phyloP scores from a whole-genome alignment of 2,888 invertebrate species.

The Hirudinaria manillensis region DNA sequence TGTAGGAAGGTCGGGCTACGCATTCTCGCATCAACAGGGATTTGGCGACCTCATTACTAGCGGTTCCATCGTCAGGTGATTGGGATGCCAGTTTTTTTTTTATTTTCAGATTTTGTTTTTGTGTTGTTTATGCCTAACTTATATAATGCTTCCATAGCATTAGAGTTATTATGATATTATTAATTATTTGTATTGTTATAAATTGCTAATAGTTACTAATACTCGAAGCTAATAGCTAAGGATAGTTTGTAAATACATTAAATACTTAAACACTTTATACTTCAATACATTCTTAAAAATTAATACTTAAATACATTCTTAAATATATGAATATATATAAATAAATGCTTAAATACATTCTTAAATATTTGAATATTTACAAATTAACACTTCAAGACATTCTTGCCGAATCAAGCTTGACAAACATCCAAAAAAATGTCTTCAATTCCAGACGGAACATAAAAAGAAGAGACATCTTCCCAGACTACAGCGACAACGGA shows the following conservation, averaged over 20 bases:
- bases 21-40: slow-evolving; percentile 93
- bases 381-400: no score
- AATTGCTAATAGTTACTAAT: background rate
- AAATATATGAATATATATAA: no score
- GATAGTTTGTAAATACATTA: no score
- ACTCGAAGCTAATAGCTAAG: background rate
- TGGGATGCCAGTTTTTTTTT: background rate
- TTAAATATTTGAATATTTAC: no score
- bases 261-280: no score
- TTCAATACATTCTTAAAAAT: no score
- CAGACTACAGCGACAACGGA: background rate
- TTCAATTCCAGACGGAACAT: background rate
- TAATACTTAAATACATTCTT: no score
- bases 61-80: slow-evolving; percentile 76
- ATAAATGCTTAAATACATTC: no score
- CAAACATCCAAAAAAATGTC: background rate
- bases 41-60: slow-evolving; percentile 94
- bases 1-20: slow-evolving; percentile 70
- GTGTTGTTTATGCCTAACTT: no score
- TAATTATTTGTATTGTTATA: background rate
- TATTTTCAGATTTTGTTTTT: background rate
- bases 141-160: background rate
- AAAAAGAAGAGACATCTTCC: slow-evolving; percentile 1
- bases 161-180: background rate
- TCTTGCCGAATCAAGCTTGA: no score